These are phyloP conservation scores for Hepsetus odoe DNA, from an alignment of 2,113 vertebrate species.

Conservation along the genomic window DNA sequence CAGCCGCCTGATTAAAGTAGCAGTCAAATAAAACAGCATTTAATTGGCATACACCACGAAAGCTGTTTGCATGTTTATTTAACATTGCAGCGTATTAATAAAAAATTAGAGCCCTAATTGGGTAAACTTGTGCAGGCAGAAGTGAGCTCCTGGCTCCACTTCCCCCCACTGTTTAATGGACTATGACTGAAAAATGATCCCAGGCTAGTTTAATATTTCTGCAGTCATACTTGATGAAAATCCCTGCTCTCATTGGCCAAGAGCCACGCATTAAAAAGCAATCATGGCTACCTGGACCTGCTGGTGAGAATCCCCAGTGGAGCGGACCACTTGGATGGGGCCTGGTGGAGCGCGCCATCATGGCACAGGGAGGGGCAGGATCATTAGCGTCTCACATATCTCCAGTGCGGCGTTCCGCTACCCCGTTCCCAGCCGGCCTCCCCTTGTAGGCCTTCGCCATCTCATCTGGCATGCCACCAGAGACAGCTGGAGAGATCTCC, in stretches of 20 bases:
- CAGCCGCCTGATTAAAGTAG: constrained; percentile 58
- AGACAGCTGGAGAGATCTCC: constrained; percentile 54
- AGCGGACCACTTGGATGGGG: constrained; percentile 52
- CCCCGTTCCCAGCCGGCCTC: constrained; percentile 41
- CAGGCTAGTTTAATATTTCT: constrained; percentile 66
- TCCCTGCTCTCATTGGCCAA: constrained; percentile 56
- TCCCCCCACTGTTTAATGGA: constrained; percentile 61
- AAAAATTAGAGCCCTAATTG: constrained; percentile 65
- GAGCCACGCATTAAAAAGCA: constrained; percentile 67
- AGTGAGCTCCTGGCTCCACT: constrained; percentile 52
- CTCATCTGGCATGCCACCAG: constrained; percentile 53
- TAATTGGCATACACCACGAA: constrained; percentile 64
- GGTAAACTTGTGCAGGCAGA: constrained; percentile 61
- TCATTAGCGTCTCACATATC: constrained; percentile 56
- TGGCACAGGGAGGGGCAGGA: constrained; percentile 48
- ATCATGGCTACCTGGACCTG: constrained; percentile 59
- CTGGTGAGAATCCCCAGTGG: constrained; percentile 60
- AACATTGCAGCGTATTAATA: constrained; percentile 62
- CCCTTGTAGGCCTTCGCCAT: constrained; percentile 39
- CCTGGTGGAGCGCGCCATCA: constrained; percentile 51
- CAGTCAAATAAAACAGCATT: constrained; percentile 69
- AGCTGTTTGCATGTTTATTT: constrained; percentile 68
- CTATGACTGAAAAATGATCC: constrained; percentile 65
- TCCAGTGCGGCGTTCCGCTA: constrained; percentile 48
- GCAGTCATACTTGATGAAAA: constrained; percentile 65